Base-by-base conservation (phyloP, 1,140 invertebrate genomes). In the Psilanteris sp. region DNA sequence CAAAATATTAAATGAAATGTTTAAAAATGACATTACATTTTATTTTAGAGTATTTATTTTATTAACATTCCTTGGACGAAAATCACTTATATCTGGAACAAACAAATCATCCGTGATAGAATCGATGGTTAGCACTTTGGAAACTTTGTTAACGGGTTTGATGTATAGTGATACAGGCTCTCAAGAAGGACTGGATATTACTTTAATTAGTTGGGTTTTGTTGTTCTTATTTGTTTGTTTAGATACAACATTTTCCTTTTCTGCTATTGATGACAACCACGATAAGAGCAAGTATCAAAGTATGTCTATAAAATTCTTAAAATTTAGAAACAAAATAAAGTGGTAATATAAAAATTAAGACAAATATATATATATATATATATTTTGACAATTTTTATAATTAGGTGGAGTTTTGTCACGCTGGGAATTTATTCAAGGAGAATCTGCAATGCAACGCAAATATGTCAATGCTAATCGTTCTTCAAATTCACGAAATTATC, bases 371-470 rank as follows among this genome's bases (percentile, higher is more conserved):
- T n/a, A n/a, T n/a, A n/a, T n/a, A n/a, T n/a, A n/a, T n/a, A n/a
- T n/a, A n/a, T n/a, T n/a, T n/a, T n/a, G n/a, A 27, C 8, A 3
- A 27, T 8, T n/a, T 7, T 27, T 27, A 8, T 2, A 18, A 55
- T 67, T 54, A 79, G 10, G 71, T 89, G 89, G 89, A 62, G 81
- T 89, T 7, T 82, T 87, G 3, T 90, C 90, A 4, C 89, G 94
- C 41, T 96, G 94, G 94, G 93, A 95, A 82, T 96, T 95, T 86
- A 93, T 96, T 77, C 93, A 94, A 72, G 93, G 93, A 43, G 93
- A 92, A 83, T 89, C 90, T 7, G 90, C 90, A n/a, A 90, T 91
- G 78, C 90, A 91, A 67, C 86, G 89, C 11, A 91, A 90, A 71
- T 90, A 89, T 50, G 87, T 89, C 1, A 86, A 77, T 68, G 86